These are phyloP conservation scores for Sporophila hypoxantha DNA, from an alignment of 2,113 vertebrate species.

Conservation along the genomic window DNA sequence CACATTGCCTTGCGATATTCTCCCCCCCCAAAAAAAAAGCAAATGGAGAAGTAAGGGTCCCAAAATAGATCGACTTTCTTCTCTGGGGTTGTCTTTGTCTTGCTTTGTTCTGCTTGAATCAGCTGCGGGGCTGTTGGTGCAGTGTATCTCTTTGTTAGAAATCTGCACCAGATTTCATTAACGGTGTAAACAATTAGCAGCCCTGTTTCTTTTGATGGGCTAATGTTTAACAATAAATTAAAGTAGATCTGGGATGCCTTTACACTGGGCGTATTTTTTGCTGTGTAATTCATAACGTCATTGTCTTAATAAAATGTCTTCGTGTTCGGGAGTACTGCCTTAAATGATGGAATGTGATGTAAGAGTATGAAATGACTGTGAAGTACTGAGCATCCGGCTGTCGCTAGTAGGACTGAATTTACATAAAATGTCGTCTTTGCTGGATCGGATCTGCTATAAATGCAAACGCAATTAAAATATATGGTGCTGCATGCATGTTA, in stretches of 20 bases:
- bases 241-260: background rate
- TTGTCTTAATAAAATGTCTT: constrained; percentile 48
- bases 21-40: background rate
- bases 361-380: constrained; percentile 24
- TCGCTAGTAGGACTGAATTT: background rate
- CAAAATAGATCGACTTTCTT: constrained; percentile 20
- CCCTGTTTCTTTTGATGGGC: background rate
- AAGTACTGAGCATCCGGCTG: background rate
- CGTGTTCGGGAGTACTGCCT: background rate
- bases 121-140: constrained; percentile 41
- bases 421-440: constrained; percentile 28
- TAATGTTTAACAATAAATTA: background rate
- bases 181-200: background rate
- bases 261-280: background rate
- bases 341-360: constrained; percentile 41
- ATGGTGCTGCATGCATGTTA: background rate
- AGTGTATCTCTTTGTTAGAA: constrained; percentile 55
- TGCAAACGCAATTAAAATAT: constrained; percentile 4
- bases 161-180: background rate
- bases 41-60: constrained; percentile 13
- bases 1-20: background rate
- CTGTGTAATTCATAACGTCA: constrained; percentile 41
- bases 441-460: background rate
- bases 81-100: constrained; percentile 40
- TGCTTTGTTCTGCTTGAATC: constrained; percentile 41